These are phyloP conservation scores for Micromussa lordhowensis DNA, from an alignment of 92 coral and sea anemone species.

Conservation along the genomic window DNA sequence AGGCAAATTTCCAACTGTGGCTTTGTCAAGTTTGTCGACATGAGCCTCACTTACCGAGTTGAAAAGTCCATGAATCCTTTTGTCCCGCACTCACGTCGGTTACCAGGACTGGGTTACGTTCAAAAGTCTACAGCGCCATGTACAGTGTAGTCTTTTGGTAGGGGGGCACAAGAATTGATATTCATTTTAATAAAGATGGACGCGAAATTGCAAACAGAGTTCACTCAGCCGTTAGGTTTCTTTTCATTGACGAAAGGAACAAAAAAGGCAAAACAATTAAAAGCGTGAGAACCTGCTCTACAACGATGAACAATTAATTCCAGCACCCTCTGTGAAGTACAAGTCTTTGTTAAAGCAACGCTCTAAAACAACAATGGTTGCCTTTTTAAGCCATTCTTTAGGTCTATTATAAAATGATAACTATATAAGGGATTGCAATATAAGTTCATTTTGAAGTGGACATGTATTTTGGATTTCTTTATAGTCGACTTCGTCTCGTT, in stretches of 20 bases:
- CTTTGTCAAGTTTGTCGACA: background rate
- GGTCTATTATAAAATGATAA: constrained; percentile 1
- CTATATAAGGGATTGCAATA: constrained; percentile 24
- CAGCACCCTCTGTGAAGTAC: constrained; percentile 14
- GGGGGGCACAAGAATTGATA: background rate
- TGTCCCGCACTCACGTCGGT: background rate
- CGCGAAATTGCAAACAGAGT: background rate
- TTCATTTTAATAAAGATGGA: background rate
- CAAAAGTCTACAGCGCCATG: background rate
- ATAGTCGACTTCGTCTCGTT: background rate
- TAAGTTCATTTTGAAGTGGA: constrained; percentile 6
- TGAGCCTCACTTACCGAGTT: constrained; percentile 3
- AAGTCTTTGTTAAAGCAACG: constrained; percentile 34
- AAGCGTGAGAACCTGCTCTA: background rate
- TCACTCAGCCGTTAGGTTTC: constrained; percentile 4
- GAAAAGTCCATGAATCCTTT: background rate
- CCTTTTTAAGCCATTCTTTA: constrained; percentile 38
- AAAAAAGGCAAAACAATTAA: constrained; percentile 15
- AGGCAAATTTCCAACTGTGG: constrained; percentile 24
- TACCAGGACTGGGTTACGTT: background rate
- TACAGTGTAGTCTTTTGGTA: background rate
- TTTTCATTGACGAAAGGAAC: constrained; percentile 3
- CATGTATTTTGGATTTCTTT: background rate
- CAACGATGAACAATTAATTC: background rate
- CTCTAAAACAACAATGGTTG: constrained; percentile 12